A percentile compares a stretch with the other conserved stretches of the same genome.
These are phyloP conservation scores for Apamea crenata DNA, from an alignment of 2,888 invertebrate species.

Conservation along the genomic window DNA sequence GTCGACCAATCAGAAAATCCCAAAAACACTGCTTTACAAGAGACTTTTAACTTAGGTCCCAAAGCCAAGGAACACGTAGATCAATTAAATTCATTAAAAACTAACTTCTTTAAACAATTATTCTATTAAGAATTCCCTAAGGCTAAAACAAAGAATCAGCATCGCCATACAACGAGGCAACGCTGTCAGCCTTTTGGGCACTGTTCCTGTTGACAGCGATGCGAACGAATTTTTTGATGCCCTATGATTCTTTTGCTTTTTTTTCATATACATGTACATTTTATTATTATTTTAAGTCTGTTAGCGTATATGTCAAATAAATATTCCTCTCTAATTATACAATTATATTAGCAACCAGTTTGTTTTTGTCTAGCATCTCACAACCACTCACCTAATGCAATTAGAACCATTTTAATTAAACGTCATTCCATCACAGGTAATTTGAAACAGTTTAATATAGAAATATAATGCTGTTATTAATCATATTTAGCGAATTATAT, in stretches of 20 bases:
- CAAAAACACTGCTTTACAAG: background rate
- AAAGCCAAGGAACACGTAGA: background rate
- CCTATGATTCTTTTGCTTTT: too few species aligned
- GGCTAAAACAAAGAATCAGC: too few species aligned
- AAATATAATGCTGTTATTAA: constrained; percentile 3
- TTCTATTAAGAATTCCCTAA: background rate
- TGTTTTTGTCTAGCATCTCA: background rate
- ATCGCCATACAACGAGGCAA: too few species aligned
- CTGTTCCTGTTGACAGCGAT: too few species aligned
- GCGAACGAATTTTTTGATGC: too few species aligned
- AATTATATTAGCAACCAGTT: too few species aligned
- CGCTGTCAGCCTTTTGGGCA: too few species aligned
- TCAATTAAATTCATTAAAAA: constrained; percentile 17
- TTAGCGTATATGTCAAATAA: too few species aligned
- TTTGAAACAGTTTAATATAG: constrained; percentile 2
- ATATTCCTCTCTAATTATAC: too few species aligned
- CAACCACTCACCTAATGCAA: background rate
- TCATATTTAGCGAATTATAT: background rate
- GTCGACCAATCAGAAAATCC: background rate
- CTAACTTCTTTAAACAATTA: constrained; percentile 22
- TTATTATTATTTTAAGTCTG: too few species aligned
- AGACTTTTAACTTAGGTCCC: background rate
- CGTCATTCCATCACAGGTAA: constrained; percentile 3
- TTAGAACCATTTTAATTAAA: constrained; percentile 33
- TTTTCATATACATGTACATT: too few species aligned